These are phyloP conservation scores for Alcis repandata DNA, from an alignment of 2,888 invertebrate species.

Conservation along the genomic window DNA sequence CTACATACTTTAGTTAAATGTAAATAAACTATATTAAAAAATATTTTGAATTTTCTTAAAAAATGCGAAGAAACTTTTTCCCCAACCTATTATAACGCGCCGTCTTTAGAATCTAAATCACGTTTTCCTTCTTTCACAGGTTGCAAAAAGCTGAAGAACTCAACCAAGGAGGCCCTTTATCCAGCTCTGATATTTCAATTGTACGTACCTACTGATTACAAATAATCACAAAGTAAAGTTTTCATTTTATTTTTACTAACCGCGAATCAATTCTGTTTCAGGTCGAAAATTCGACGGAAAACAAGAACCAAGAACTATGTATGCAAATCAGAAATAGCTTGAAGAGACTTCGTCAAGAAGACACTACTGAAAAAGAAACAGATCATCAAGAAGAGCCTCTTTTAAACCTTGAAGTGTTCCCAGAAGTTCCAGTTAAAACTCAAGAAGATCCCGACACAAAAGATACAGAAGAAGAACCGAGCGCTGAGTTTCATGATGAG, in stretches of 20 bases:
- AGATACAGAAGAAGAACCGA: neutral
- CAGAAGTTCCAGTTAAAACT: neutral
- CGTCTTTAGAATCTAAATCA: no score
- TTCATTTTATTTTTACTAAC: neutral
- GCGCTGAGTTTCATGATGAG: slow-evolving; percentile 5
- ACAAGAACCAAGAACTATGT: neutral
- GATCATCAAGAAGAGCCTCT: neutral
- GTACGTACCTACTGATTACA: no score
- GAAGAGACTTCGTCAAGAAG: neutral
- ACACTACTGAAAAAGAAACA: neutral
- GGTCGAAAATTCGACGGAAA: neutral
- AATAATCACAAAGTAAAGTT: no score
- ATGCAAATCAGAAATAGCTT: slow-evolving; percentile 8
- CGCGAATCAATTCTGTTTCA: neutral
- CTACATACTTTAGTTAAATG: no score
- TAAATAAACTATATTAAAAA: no score
- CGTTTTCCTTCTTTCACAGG: no score
- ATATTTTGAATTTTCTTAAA: no score
- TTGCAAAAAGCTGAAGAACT: no score
- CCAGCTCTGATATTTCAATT: no score
- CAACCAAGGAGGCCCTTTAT: no score
- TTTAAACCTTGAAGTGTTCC: slow-evolving; percentile 6
- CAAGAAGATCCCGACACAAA: neutral
- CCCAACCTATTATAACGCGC: no score
- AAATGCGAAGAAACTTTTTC: no score